Conservation (phyloP, 1,140 invertebrate species). For the Metaphire vulgaris region DNA sequence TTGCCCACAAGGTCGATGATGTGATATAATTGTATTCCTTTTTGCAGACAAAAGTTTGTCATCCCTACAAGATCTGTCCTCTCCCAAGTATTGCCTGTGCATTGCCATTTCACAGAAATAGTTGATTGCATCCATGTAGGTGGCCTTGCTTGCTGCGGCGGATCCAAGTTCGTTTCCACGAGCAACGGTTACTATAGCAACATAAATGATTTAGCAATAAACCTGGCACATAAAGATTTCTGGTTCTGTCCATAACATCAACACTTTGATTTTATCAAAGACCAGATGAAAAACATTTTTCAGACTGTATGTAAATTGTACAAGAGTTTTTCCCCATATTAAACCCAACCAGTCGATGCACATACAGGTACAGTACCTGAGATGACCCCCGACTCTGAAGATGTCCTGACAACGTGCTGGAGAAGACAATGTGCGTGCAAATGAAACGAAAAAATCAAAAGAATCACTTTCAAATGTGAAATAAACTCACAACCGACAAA, state of each 20-base stretch:
- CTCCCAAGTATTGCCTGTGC: slow-evolving; percentile 39
- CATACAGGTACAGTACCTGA: too few species aligned
- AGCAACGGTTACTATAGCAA: slow-evolving; percentile 35
- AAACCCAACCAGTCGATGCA: too few species aligned
- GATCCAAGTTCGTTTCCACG: slow-evolving; percentile 40
- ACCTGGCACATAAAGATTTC: too few species aligned
- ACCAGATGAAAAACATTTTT: too few species aligned
- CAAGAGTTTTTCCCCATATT: too few species aligned
- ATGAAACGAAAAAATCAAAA: too few species aligned
- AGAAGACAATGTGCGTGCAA: not conserved
- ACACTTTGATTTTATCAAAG: too few species aligned
- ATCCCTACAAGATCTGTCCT: slow-evolving; percentile 32
- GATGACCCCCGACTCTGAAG: not conserved
- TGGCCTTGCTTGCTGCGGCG: slow-evolving; percentile 41
- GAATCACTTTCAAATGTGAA: too few species aligned
- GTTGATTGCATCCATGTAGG: slow-evolving; percentile 47
- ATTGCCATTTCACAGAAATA: slow-evolving; percentile 51
- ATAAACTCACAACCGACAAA: too few species aligned
- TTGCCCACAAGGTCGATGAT: not conserved
- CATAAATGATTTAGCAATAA: too few species aligned
- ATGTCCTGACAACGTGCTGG: not conserved
- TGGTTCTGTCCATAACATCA: too few species aligned
- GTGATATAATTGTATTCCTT: not conserved
- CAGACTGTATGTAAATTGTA: too few species aligned
- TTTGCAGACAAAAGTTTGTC: not conserved